Conservation (phyloP, 2,797 vertebrate species). For the Luscinia megarhynchos region DNA sequence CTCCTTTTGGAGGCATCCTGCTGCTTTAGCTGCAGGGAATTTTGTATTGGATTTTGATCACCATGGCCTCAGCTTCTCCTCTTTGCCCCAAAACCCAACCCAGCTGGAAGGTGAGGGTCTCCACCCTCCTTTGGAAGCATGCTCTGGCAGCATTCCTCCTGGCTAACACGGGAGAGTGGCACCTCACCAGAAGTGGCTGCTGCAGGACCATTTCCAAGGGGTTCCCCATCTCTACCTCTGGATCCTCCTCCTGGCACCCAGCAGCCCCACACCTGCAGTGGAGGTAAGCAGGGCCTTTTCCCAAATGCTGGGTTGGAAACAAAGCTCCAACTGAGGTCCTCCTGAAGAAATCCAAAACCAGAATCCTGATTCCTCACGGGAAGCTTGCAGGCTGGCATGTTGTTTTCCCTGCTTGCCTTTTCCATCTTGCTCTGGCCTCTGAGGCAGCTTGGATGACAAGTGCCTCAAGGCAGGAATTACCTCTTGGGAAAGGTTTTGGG, state of each 20-base stretch:
- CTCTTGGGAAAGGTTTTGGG: background rate
- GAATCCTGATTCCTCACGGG: background rate
- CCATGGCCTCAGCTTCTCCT: accelerated
- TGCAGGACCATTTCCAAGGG: background rate
- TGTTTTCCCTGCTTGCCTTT: background rate
- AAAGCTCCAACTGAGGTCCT: background rate
- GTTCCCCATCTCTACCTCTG: accelerated
- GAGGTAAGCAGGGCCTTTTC: background rate
- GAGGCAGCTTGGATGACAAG: background rate
- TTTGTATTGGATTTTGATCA: background rate
- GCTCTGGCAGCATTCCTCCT: background rate
- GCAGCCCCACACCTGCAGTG: background rate
- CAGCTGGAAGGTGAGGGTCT: background rate
- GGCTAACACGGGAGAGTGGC: accelerated
- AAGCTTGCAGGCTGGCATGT: accelerated
- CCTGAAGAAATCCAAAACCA: background rate
- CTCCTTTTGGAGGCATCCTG: background rate
- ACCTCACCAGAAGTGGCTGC: accelerated
- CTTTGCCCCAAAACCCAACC: background rate
- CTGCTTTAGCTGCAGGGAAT: background rate
- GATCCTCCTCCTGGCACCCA: background rate
- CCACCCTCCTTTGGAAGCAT: background rate
- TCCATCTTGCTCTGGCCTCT: accelerated
- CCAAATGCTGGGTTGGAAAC: background rate
- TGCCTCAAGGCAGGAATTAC: background rate